phyloP scores from a whole-genome alignment of 2,797 vertebrate species.

The Limosa lapponica region DNA sequence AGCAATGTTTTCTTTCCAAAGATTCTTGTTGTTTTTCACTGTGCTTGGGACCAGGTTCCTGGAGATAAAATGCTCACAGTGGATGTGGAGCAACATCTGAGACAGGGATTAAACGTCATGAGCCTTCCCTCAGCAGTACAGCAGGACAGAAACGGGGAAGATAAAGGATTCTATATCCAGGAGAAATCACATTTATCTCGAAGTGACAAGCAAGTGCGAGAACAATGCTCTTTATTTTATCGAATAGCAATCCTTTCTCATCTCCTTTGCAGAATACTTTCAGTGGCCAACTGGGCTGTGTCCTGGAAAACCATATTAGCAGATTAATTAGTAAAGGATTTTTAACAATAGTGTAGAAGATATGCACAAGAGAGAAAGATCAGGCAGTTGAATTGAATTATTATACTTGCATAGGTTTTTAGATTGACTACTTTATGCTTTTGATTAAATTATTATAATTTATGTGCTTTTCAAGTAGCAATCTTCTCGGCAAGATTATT shows the following conservation, averaged over 20 bases:
- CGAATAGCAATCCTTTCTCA: neutral
- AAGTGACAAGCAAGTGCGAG: neutral
- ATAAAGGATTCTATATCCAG: neutral
- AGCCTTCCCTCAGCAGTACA: neutral
- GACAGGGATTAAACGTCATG: neutral
- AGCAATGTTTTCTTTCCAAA: neutral
- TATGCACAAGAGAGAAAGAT: conserved; percentile 25
- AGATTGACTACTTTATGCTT: conserved; percentile 40
- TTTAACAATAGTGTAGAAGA: conserved; percentile 24
- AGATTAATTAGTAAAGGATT: conserved; percentile 50
- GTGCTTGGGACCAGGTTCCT: neutral
- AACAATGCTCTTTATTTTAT: neutral
- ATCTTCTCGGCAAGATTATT: conserved; percentile 49
- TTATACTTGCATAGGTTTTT: conserved; percentile 17
- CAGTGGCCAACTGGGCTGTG: neutral
- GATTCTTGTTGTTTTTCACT: too few species aligned
- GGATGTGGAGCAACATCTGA: neutral
- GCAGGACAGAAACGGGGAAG: neutral
- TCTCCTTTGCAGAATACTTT: conserved; percentile 6
- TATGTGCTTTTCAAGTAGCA: conserved; percentile 57
- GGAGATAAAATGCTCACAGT: neutral
- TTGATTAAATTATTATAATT: conserved; percentile 62
- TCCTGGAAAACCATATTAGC: neutral
- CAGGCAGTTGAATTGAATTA: conserved; percentile 41
- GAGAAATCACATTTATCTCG: conserved; percentile 19